These are phyloP conservation scores for Acromyrmex heyeri DNA, from an alignment of 1,140 invertebrate genomes.

Conservation along the genomic window DNA sequence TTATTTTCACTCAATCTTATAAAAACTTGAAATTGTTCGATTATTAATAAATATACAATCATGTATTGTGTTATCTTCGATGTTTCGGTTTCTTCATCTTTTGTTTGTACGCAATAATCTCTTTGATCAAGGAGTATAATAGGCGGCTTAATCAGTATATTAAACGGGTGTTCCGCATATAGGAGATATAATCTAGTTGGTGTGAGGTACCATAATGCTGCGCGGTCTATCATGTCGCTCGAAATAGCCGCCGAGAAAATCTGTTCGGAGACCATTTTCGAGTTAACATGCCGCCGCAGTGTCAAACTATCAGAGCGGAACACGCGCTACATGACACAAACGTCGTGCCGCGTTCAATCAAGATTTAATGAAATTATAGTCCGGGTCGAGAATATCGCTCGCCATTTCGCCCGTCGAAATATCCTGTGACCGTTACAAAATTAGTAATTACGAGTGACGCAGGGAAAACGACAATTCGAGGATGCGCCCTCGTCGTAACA, in stretches of 20 bases:
- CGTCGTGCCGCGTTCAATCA: conserved; percentile 45
- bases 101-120: not conserved
- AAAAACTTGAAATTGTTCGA: too few species aligned
- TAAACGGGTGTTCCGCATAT: conserved; percentile 43
- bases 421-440: conserved; percentile 31
- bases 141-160: conserved; percentile 55
- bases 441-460: conserved; percentile 12
- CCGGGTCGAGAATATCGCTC: conserved; percentile 23
- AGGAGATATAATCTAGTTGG: conserved; percentile 51
- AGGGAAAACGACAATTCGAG: not conserved
- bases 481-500: not conserved
- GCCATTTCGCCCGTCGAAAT: conserved; percentile 23
- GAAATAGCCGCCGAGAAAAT: conserved; percentile 62
- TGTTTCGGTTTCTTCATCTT: conserved; percentile 15
- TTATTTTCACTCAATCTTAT: too few species aligned
- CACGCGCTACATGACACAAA: conserved; percentile 51
- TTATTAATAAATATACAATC: not conserved
- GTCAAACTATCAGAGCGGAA: conserved; percentile 58
- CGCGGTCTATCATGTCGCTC: conserved; percentile 49
- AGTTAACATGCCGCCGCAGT: conserved; percentile 52
- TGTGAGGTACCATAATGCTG: conserved; percentile 35
- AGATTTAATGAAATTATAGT: conserved; percentile 61
- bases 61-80: not conserved
- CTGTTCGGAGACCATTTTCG: conserved; percentile 62
- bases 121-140: conserved; percentile 49